Base-by-base conservation (phyloP, 2,888 invertebrate species). In the Chrysolina haemoptera region DNA sequence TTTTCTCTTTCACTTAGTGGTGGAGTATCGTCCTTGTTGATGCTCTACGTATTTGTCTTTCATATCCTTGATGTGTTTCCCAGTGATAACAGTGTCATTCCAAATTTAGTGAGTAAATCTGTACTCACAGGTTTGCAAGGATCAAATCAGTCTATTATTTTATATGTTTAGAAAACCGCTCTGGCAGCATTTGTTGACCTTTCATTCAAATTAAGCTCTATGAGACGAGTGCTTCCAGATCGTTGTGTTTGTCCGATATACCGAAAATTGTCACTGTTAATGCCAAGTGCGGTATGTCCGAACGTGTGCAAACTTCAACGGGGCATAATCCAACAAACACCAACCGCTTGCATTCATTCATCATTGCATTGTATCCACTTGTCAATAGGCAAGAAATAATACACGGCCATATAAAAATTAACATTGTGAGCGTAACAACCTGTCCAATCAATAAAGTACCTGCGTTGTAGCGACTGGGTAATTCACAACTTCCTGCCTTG, bases 401-500 rank as follows among this genome's bases (percentile, higher is more conserved):
- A n/a, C 55, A 22, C 11, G 10, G 9, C 55, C 55, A 59, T 16
- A 59, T 59, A 59, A 59, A 59, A 59, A 59, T 59, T 59, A 59
- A 35, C 59, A 59, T 59, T 59, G 59, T 27, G 59, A 59, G 35
- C 59, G 59, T 59, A 59, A 59, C 59, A 59, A 27, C 59, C 14
- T 27, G 35, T n/a, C 35, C 59, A 76, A 74, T 76, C 76, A 71
- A 76, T 74, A 72, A 76, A 62, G 74, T 73, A 74, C 72, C 70
- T 74, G n/a, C 59, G 27, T 59, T n/a, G 35, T 35, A 27, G n/a
- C 59, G 76, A 71, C 67, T 68, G 75, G 75, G 73, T 79, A 82
- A 83, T 82, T 82, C 82, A 82, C 79, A 82, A 82, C 83, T 82
- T 84, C 83, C 83, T 83, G 83, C 77, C 74, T 76, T 83, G 83